Base-by-base conservation (phyloP, 2,888 invertebrate species). In the Sphinx pinastri region DNA sequence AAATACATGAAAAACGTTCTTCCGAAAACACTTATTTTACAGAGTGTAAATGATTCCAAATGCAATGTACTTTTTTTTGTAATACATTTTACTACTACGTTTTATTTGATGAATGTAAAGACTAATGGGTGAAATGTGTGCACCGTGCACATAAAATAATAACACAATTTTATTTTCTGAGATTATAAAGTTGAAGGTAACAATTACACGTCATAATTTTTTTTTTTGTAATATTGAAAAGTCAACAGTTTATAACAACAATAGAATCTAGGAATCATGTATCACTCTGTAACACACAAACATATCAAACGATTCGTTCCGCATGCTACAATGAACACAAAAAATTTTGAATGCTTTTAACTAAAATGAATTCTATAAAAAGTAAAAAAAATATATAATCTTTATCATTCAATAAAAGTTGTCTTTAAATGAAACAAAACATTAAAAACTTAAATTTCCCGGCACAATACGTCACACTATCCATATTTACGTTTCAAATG, bases 241-340 rank as follows among this genome's bases (percentile, higher is more conserved):
- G 0, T 8, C 4, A 7, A 54, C 1, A 58, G 6, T 14, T 51
- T 14, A 12, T 12, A 12, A 14, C 10, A 12, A 63, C 25, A 63
- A 19, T 11, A 63, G 16, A 13, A 19, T 60, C 11, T 49, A 47
- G 63, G 63, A 49, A 63, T 63, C 63, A 49, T 14, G 31, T 63
- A 63, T 19, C 47, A 63, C 63, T 63, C 47, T 63, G 45, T 4
- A 60, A 47, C 13, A 47, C 16, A 63, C 49, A 63, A 25, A 49
- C 63, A 63, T 47, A 47, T 63, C 19, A 49, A 49, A 63, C 16
- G 49, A 47, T 10, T 19, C 63, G 63, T 49, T 63, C 63, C 63
- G 63, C 63, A 63, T 49, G 63, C 49, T 63, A 11, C 63, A 63
- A 63, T 13, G 16, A 63, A 63, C 19, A 63, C 60, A 63, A 63